Evolutionary conservation across 2,797 vertebrate species (phyloP).

Genomic region (Lepilemur septentrionalis): DNA sequence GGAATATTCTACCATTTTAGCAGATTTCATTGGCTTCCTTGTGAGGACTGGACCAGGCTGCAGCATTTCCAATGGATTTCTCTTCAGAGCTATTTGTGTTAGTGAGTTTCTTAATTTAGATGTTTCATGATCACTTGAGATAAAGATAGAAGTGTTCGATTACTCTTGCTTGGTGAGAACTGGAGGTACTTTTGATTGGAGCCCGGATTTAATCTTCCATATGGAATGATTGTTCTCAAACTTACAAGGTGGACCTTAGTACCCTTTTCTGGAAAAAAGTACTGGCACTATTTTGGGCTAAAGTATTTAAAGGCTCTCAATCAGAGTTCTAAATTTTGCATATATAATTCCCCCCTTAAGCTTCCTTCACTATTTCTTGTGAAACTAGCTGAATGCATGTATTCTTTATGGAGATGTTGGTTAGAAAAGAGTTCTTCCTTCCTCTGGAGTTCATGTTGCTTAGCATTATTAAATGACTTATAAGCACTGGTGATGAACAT

Average conservation of each 20-base stretch:
- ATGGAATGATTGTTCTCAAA: conserved; percentile 32
- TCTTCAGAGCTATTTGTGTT: conserved; percentile 43
- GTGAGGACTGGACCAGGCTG: not conserved
- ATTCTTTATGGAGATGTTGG: not conserved
- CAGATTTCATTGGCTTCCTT: not conserved
- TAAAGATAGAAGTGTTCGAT: conserved; percentile 59
- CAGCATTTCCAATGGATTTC: not conserved
- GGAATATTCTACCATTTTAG: not conserved
- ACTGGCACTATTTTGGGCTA: not conserved
- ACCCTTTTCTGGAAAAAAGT: conserved; percentile 19
- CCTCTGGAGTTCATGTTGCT: not conserved
- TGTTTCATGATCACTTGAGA: conserved; percentile 50
- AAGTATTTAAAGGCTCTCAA: conserved; percentile 21
- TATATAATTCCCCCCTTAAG: not conserved
- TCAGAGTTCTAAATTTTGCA: not conserved
- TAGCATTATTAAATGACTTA: not conserved
- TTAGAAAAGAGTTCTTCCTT: not conserved
- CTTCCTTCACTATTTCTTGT: not conserved
- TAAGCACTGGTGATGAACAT: not conserved
- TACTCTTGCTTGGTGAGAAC: conserved; percentile 39
- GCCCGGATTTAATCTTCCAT: conserved; percentile 26
- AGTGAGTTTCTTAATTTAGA: conserved; percentile 46
- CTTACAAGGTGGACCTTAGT: not conserved
- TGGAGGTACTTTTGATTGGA: conserved; percentile 33
- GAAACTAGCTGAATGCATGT: not conserved